A percentile compares a stretch with the other conserved stretches of the same genome.
Evolutionary conservation across 1,140 invertebrate species (phyloP).

Genomic region (Lanistes nyassanus): DNA sequence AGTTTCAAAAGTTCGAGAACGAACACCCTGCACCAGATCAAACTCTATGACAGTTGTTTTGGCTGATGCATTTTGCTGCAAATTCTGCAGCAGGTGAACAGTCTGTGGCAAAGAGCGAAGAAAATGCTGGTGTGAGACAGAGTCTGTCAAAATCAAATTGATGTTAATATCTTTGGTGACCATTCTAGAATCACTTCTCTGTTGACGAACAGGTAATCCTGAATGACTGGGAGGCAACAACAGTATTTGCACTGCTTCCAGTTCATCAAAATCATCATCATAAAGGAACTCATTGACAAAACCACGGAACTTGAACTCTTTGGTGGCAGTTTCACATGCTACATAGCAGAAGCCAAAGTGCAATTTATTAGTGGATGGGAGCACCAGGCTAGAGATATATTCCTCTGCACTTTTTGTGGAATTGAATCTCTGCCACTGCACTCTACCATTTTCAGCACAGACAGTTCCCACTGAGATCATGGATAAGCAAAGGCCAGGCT

Average conservation of each 20-base stretch:
- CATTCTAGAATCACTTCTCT: neutral
- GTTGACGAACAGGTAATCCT: no score
- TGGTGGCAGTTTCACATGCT: constrained; percentile 14
- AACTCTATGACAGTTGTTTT: constrained; percentile 52
- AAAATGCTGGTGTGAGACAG: constrained; percentile 61
- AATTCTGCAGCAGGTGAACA: constrained; percentile 36
- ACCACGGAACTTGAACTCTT: neutral
- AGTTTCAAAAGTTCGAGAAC: constrained; percentile 61
- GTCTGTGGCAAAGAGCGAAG: constrained; percentile 58
- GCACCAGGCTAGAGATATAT: constrained; percentile 7
- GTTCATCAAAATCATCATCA: constrained; percentile 8
- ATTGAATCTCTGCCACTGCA: constrained; percentile 17
- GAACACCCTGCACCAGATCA: constrained; percentile 57
- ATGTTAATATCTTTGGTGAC: constrained; percentile 44
- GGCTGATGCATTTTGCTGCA: constrained; percentile 7
- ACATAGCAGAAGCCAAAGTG: constrained; percentile 36
- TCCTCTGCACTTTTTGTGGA: constrained; percentile 5
- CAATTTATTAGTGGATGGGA: neutral
- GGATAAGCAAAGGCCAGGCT: neutral
- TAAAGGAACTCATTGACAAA: constrained; percentile 11
- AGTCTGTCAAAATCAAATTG: constrained; percentile 63
- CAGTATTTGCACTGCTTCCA: constrained; percentile 37
- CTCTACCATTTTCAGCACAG: neutral
- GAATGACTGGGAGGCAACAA: constrained; percentile 39
- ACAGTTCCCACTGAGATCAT: constrained; percentile 1